Evolutionary conservation across 2,113 vertebrate species (phyloP).

Genomic region (Channa argus): DNA sequence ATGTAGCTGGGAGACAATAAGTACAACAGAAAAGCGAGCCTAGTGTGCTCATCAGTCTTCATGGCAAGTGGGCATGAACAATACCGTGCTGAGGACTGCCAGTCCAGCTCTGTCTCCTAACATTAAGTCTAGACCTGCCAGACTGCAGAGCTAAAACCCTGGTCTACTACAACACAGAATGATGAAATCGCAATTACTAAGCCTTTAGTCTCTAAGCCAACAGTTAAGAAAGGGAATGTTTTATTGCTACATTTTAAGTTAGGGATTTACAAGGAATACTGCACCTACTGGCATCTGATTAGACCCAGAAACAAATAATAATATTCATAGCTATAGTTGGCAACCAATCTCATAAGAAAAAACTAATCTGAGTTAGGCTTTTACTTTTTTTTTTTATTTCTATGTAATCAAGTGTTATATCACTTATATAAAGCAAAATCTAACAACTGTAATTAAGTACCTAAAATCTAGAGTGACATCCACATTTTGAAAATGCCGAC

Average conservation of each 20-base stretch:
- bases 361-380: no score
- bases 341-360: no score
- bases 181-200: slow-evolving; percentile 13
- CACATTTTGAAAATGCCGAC: background rate
- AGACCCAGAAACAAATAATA: no score
- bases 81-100: slow-evolving; percentile 35
- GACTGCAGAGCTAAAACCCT: slow-evolving; percentile 9
- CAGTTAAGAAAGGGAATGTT: background rate
- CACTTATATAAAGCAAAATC: no score
- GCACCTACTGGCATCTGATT: background rate
- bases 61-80: slow-evolving; percentile 64
- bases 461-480: no score
- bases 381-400: no score
- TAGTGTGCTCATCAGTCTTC: slow-evolving; percentile 15
- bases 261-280: background rate
- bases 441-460: no score
- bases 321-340: no score
- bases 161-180: slow-evolving; percentile 2
- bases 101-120: slow-evolving; percentile 42
- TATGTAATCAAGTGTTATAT: no score
- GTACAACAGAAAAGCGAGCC: slow-evolving; percentile 16
- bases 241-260: background rate
- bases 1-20: slow-evolving; percentile 18
- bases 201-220: background rate
- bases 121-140: slow-evolving; percentile 46